A percentile compares a stretch with the other conserved stretches of the same genome.
These are phyloP conservation scores for Aviceda subcristata DNA, from an alignment of 2,113 vertebrate genomes.

Conservation along the genomic window DNA sequence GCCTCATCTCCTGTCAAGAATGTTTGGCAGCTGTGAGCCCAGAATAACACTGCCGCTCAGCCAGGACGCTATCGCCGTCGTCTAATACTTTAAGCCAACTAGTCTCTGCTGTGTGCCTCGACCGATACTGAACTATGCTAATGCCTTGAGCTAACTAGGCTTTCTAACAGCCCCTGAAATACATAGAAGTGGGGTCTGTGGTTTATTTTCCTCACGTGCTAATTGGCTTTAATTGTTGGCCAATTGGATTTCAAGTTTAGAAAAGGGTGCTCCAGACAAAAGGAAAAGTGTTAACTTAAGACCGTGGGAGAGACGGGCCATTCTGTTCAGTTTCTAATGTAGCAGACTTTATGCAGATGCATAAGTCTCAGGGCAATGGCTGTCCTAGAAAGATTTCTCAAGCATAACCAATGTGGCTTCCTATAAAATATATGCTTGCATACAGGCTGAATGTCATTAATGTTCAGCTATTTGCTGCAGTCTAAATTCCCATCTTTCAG, in stretches of 20 bases:
- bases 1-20: constrained; percentile 96
- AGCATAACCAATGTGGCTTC: constrained; percentile 10
- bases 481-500: not conserved
- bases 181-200: constrained; percentile 34
- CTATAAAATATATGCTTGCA: constrained; percentile 19
- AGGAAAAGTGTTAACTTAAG: constrained; percentile 66
- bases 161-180: constrained; percentile 64
- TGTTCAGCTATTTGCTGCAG: not conserved
- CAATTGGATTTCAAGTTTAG: constrained; percentile 91
- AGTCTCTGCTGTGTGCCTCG: constrained; percentile 73
- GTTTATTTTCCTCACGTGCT: constrained; percentile 86
- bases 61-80: constrained; percentile 76
- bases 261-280: constrained; percentile 74
- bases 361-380: constrained; percentile 32
- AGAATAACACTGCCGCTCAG: constrained; percentile 88
- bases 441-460: not conserved
- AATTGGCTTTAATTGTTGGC: constrained; percentile 99
- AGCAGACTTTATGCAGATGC: constrained; percentile 64
- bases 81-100: constrained; percentile 97
- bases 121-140: constrained; percentile 82
- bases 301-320: constrained; percentile 71
- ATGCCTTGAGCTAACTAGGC: constrained; percentile 77
- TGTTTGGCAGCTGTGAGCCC: constrained; percentile 96
- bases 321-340: constrained; percentile 60
- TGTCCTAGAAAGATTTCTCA: constrained; percentile 43